Percentiles rank a stretch among this genome's conserved stretches.
phyloP scores from a whole-genome alignment of 2,113 vertebrate genomes.

The Tauraco erythrolophus region DNA sequence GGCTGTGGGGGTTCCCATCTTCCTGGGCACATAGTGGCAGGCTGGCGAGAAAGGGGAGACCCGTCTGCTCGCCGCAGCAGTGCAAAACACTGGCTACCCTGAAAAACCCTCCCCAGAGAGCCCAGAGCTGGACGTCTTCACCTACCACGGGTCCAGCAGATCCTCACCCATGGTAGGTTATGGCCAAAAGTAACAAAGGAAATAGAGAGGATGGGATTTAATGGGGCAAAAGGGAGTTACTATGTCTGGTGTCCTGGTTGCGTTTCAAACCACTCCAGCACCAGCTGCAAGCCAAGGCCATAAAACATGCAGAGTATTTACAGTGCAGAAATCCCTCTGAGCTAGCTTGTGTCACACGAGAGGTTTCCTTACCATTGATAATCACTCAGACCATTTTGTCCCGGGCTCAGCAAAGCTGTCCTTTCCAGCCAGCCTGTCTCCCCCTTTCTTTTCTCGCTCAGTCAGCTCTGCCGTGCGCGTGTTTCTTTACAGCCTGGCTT shows the following conservation, averaged over 20 bases:
- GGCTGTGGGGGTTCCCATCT: not conserved
- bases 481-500: not conserved
- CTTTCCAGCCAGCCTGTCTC: not conserved
- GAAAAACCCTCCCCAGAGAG: fast-evolving
- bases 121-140: fast-evolving
- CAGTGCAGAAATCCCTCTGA: not conserved
- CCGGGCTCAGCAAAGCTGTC: not conserved
- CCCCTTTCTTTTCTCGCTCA: not conserved
- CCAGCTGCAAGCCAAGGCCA: not conserved
- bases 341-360: not conserved
- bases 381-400: conserved; percentile 44
- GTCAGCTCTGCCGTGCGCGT: not conserved
- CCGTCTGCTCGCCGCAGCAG: fast-evolving
- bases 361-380: conserved; percentile 15
- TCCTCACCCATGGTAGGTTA: fast-evolving
- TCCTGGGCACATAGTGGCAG: conserved; percentile 22
- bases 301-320: not conserved
- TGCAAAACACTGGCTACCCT: fast-evolving
- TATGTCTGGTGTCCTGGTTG: fast-evolving
- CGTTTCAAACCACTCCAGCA: not conserved
- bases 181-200: not conserved
- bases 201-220: fast-evolving
- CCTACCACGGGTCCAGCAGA: not conserved
- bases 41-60: not conserved
- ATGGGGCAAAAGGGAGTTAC: fast-evolving